These are phyloP conservation scores for Patella caerulea DNA, from an alignment of 2,888 invertebrate genomes.

Conservation along the genomic window DNA sequence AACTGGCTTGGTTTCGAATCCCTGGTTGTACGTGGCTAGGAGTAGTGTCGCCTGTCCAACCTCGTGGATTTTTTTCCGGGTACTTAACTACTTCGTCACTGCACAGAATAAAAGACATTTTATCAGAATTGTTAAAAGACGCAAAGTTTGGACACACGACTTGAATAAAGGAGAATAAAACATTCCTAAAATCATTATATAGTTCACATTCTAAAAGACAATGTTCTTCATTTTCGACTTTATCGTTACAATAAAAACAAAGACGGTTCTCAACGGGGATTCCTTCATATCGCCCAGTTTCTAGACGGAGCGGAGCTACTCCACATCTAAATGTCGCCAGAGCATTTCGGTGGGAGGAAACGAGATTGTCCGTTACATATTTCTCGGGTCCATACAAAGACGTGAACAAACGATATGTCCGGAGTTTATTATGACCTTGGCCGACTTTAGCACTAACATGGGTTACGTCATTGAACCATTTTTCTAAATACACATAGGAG, in stretches of 20 bases:
- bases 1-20: too few species aligned
- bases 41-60: too few species aligned
- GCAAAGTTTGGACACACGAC: not conserved
- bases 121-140: not conserved
- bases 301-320: not conserved
- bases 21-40: too few species aligned
- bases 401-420: not conserved
- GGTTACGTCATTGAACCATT: not conserved
- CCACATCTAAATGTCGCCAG: conserved; percentile 1
- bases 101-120: not conserved
- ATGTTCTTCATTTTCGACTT: not conserved
- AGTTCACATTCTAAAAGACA: not conserved
- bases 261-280: not conserved
- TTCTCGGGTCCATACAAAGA: not conserved
- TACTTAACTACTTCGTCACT: not conserved
- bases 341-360: not conserved
- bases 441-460: not conserved
- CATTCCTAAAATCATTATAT: not conserved
- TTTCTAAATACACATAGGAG: not conserved
- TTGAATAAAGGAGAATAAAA: not conserved
- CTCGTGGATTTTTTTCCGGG: too few species aligned
- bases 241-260: not conserved
- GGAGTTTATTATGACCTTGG: not conserved
- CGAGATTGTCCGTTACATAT: not conserved
- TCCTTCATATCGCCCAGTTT: conserved; percentile 7